A percentile compares a stretch with the other conserved stretches of the same genome.
phyloP scores from a whole-genome alignment of 2,797 vertebrate genomes.

The Trichosurus vulpecula region DNA sequence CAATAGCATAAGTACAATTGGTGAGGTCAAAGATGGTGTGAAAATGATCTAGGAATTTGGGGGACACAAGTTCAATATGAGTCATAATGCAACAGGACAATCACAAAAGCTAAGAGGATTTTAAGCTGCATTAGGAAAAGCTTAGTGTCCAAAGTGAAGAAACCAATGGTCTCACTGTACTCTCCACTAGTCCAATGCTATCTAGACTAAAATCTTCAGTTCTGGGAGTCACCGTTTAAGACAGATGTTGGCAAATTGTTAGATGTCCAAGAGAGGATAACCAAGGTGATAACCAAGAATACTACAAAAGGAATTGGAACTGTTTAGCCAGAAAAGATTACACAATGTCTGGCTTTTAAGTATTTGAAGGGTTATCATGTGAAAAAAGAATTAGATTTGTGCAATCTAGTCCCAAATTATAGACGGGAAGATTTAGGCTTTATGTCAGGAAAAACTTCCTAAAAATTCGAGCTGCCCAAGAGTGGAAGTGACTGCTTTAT shows the following conservation, averaged over 20 bases:
- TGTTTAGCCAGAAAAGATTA: not conserved
- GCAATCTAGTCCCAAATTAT: not conserved
- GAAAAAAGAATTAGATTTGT: not conserved
- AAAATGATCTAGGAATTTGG: not conserved
- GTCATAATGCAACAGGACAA: not conserved
- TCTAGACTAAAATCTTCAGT: not conserved
- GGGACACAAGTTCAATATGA: not conserved
- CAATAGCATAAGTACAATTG: not conserved
- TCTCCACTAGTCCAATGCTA: not conserved
- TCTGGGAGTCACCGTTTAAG: not conserved
- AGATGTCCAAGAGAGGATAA: not conserved
- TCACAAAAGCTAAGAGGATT: not conserved
- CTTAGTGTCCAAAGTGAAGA: not conserved
- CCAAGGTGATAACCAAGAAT: no score
- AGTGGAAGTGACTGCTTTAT: not conserved
- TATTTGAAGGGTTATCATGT: not conserved
- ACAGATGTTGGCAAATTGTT: not conserved
- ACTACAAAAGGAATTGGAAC: no score
- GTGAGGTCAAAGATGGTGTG: not conserved
- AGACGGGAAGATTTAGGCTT: not conserved
- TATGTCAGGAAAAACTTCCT: not conserved
- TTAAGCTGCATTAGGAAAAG: not conserved
- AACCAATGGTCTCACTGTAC: not conserved
- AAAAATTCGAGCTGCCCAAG: not conserved
- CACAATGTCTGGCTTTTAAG: not conserved